Percentiles rank a stretch among this genome's conserved stretches.
Conservation (phyloP, 2,797 vertebrate genomes). For the Coccyzus lansbergi region DNA sequence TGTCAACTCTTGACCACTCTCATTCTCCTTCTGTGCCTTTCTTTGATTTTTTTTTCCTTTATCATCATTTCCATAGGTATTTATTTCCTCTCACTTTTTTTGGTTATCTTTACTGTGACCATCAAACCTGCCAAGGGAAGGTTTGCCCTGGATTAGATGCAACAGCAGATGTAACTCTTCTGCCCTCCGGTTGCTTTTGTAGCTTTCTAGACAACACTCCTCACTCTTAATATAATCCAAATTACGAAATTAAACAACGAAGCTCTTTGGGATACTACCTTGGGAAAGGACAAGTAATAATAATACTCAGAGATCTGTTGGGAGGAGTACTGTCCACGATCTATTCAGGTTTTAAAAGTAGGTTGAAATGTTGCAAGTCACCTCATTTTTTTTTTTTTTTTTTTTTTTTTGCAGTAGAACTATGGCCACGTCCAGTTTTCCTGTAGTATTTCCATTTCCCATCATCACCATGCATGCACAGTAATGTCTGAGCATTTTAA, state of each 20-base stretch:
- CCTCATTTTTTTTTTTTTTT: background rate
- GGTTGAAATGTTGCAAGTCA: background rate
- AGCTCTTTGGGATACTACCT: background rate
- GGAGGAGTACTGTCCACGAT: background rate
- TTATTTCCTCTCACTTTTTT: rapidly evolving
- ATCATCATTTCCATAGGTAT: background rate
- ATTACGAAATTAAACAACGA: background rate
- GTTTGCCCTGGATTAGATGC: background rate
- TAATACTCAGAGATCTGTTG: background rate
- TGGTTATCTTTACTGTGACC: background rate
- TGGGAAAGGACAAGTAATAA: background rate
- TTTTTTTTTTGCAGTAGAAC: background rate
- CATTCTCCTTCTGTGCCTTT: background rate
- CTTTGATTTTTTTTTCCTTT: background rate
- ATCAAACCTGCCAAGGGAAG: background rate
- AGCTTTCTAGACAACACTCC: background rate
- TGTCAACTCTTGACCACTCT: background rate
- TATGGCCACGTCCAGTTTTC: background rate
- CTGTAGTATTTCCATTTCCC: background rate
- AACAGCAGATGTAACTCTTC: background rate
- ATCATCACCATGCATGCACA: rapidly evolving
- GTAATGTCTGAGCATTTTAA: background rate
- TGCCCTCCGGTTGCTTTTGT: background rate
- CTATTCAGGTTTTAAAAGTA: background rate
- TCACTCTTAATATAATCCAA: background rate